Percentiles rank a stretch among this genome's conserved stretches.
phyloP scores from a whole-genome alignment of 2,888 invertebrate genomes.

The Dascillus cervinus region DNA sequence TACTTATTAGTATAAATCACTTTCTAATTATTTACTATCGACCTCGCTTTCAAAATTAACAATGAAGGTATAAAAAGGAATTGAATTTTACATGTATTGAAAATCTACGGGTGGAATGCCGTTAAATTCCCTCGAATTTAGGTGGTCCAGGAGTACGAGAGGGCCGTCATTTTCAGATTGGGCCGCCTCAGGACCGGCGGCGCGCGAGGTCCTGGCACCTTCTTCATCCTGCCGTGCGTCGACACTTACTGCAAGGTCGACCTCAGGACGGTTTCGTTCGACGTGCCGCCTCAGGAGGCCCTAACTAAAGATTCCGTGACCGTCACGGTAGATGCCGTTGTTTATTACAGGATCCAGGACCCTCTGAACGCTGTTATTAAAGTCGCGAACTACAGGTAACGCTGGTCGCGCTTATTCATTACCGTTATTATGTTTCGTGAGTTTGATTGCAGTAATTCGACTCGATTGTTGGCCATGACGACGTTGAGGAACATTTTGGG shows the following conservation, averaged over 20 bases:
- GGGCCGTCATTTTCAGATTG: constrained; percentile 83
- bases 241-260: constrained; percentile 91
- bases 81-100: no score
- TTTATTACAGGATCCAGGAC: constrained; percentile 67
- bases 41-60: no score
- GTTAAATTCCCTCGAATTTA: no score
- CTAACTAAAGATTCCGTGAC: constrained; percentile 82
- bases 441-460: constrained; percentile 58
- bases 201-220: constrained; percentile 80
- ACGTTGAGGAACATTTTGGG: constrained; percentile 86
- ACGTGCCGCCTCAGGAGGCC: constrained; percentile 93
- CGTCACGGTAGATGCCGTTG: constrained; percentile 79
- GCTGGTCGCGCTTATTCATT: no score
- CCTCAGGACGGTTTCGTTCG: constrained; percentile 87
- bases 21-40: no score
- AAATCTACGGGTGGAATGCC: no score
- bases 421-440: background rate
- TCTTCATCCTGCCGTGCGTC: constrained; percentile 90
- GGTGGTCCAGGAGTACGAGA: constrained; percentile 81
- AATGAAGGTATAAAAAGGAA: no score
- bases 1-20: no score
- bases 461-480: constrained; percentile 73
- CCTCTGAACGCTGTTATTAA: constrained; percentile 60
- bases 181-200: constrained; percentile 70
- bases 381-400: constrained; percentile 60